phyloP scores from a whole-genome alignment of 2,888 invertebrate species.

The Acleris sparsana region DNA sequence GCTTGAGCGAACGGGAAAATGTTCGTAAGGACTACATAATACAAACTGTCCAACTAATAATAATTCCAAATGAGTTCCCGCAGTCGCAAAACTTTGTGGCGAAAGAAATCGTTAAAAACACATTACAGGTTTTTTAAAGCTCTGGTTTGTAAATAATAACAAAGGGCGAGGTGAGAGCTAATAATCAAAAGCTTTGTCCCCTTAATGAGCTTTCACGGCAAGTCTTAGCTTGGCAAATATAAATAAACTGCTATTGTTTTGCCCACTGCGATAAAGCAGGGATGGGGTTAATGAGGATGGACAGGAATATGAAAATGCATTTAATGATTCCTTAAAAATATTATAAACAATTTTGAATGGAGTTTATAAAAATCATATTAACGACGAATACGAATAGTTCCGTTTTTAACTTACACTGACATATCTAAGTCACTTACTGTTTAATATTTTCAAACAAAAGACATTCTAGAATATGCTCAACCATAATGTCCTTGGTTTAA shows the following conservation, averaged over 20 bases:
- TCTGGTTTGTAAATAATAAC: conserved; percentile 55
- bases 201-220: conserved; percentile 62
- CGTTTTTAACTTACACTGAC: no score
- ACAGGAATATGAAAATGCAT: conserved; percentile 7
- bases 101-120: conserved; percentile 43
- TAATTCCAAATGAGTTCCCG: conserved; percentile 16
- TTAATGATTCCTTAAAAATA: no score
- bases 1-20: background rate
- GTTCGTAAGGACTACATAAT: conserved; percentile 8
- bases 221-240: conserved; percentile 54
- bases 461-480: no score
- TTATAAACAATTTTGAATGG: no score
- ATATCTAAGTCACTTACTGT: no score
- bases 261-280: conserved; percentile 37
- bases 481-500: no score
- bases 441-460: no score
- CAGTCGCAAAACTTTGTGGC: conserved; percentile 25
- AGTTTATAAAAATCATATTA: no score
- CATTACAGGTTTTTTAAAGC: conserved; percentile 46
- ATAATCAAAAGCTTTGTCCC: conserved; percentile 65
- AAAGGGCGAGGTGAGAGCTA: conserved; percentile 62
- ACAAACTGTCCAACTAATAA: conserved; percentile 18
- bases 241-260: conserved; percentile 60
- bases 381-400: no score
- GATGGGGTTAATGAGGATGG: background rate